phyloP scores from a whole-genome alignment of 2,113 vertebrate genomes.

The Nycticebus coucang region DNA sequence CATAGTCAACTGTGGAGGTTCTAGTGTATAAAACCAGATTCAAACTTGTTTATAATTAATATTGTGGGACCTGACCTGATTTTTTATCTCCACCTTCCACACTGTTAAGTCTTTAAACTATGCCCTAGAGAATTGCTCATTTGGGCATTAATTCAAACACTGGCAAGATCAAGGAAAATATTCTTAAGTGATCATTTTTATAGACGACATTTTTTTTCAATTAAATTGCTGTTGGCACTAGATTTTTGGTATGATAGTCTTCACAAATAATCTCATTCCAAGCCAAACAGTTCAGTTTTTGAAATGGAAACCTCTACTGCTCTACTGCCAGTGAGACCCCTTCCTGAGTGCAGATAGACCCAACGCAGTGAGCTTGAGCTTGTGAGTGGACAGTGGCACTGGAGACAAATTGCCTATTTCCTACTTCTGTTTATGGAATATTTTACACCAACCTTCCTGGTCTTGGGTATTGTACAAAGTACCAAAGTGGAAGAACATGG shows the following conservation, averaged over 20 bases:
- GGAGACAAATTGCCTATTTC: not conserved
- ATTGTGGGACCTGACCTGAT: not conserved
- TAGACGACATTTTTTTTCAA: not conserved
- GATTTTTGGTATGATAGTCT: not conserved
- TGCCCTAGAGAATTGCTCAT: not conserved
- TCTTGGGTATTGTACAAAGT: not conserved
- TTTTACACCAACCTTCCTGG: not conserved
- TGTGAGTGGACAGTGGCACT: not conserved
- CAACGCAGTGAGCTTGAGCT: not conserved
- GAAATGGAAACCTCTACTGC: not conserved
- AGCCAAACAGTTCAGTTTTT: not conserved
- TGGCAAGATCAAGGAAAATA: not conserved
- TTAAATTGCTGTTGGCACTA: not conserved
- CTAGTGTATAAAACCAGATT: not conserved
- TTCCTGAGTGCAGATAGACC: not conserved
- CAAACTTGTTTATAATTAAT: not conserved
- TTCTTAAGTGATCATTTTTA: not conserved
- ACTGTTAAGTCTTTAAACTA: not conserved
- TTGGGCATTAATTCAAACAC: not conserved
- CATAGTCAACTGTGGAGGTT: too few relatives aligned
- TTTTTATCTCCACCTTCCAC: not conserved
- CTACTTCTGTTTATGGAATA: not conserved
- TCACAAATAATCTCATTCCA: not conserved
- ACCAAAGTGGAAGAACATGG: not conserved
- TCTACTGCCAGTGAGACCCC: too few relatives aligned